These are phyloP conservation scores for Pithys albifrons DNA, from an alignment of 2,113 vertebrate species.

Conservation along the genomic window DNA sequence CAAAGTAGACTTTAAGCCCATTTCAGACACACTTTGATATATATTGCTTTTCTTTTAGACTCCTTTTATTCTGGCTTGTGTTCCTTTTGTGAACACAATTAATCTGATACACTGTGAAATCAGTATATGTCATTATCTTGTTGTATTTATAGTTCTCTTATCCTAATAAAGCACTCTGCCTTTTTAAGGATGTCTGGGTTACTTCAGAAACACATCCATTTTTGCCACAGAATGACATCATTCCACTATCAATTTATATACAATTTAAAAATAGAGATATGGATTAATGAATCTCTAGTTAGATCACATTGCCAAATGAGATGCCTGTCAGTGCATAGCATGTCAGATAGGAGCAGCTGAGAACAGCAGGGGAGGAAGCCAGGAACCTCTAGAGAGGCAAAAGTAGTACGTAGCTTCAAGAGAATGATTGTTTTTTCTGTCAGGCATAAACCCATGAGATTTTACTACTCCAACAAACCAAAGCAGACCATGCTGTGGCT, in stretches of 20 bases:
- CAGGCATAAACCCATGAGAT: background rate
- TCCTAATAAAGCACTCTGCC: background rate
- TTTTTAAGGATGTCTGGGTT: background rate
- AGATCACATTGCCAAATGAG: background rate
- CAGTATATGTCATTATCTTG: background rate
- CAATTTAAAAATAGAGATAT: background rate
- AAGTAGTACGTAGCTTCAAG: background rate
- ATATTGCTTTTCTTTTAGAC: background rate
- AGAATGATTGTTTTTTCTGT: background rate
- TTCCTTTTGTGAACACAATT: background rate
- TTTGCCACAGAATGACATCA: background rate
- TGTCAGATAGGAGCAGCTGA: background rate
- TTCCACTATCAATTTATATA: background rate
- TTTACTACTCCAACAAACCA: background rate
- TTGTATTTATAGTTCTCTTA: background rate
- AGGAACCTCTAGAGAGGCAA: background rate
- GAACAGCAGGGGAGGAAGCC: background rate
- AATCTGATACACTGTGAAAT: background rate
- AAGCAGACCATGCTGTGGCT: fast-evolving
- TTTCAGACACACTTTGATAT: background rate
- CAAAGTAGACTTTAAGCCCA: background rate
- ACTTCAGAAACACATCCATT: background rate
- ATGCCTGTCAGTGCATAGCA: background rate
- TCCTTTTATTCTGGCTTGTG: constrained; percentile 1
- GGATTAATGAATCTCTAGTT: background rate